Conservation (phyloP, 2,888 invertebrate genomes). For the Chesias legatella region DNA sequence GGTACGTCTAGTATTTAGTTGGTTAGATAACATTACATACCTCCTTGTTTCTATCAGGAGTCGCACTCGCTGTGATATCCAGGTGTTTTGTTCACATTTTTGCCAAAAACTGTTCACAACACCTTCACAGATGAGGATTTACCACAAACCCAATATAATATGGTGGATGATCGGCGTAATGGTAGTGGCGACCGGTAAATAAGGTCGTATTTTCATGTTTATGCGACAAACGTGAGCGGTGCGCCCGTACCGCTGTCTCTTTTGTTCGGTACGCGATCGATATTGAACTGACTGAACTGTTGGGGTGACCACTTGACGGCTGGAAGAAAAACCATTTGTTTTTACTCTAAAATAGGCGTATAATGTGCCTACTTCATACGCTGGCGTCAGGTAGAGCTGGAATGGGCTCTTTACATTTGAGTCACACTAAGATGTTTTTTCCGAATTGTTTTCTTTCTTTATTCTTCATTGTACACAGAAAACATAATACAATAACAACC, state of each 20-base stretch:
- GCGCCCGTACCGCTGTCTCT: constrained; percentile 55
- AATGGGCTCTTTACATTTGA: no score
- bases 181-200: constrained; percentile 44
- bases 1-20: no score
- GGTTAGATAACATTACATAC: constrained; percentile 35
- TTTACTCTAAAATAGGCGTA: no score
- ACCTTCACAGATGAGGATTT: constrained; percentile 15
- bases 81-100: constrained; percentile 20
- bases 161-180: constrained; percentile 33
- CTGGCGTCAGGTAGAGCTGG: no score
- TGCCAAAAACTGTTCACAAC: constrained; percentile 13
- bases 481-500: no score
- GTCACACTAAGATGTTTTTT: no score
- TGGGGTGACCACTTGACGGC: constrained; percentile 57
- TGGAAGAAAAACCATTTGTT: not conserved
- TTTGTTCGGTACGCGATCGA: constrained; percentile 64
- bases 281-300: constrained; percentile 41
- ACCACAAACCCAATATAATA: constrained; percentile 17
- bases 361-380: no score
- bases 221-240: constrained; percentile 68
- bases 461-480: no score
- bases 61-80: not conserved
- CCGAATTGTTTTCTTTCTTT: no score
- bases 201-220: constrained; percentile 65
- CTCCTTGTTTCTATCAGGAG: constrained; percentile 20